Evolutionary conservation across 2,113 vertebrate species (phyloP), one percentile per base, ranked within the genome.

Genomic region (Hypanus sabinus): DNA sequence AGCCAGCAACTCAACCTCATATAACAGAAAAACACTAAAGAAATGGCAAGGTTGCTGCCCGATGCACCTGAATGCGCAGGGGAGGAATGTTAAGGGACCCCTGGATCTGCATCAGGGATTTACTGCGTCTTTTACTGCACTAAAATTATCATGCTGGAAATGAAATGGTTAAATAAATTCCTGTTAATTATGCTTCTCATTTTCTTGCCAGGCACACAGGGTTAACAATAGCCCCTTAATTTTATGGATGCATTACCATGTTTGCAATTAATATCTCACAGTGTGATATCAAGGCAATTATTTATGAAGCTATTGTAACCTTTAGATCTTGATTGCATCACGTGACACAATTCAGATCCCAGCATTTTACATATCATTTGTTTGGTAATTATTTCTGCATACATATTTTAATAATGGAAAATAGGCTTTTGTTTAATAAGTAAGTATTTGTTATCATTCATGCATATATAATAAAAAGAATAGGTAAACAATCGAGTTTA

Each of bases 401-500:
- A 30, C 36, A 46, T 71, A 70, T 68, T 10, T 91, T 91, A 91
- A 91, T 70, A 91, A 65, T 36, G 87, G 18, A 70, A 93, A 73
- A 71, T 73, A 55, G 1, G 91, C 12, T 93, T 68, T 90, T 92
- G 33, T 70, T 71, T 55, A 93, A 93, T 93, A 93, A 73, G 24
- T 20, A 46, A 12, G 20, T 55, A 73, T 46, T 93, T 16, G 18
- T 75, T 73, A 73, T 73, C 70, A 55, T 55, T 93, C 68, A 93
- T 73, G 68, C 70, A 93, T 93, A 55, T 24, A 73, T 93, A 93
- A 93, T 93, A 75, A 93, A 93, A 73, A 22, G 12, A 73, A 55
- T 93, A 55, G 90, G 90, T 92, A 71, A 92, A 92, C 68, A 92
- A 33, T 71, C 90, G 46, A 27, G 38, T 27, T 71, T 93, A 73